Evolutionary conservation across 2,888 invertebrate species (phyloP).

Genomic region (Apamea monoglypha): DNA sequence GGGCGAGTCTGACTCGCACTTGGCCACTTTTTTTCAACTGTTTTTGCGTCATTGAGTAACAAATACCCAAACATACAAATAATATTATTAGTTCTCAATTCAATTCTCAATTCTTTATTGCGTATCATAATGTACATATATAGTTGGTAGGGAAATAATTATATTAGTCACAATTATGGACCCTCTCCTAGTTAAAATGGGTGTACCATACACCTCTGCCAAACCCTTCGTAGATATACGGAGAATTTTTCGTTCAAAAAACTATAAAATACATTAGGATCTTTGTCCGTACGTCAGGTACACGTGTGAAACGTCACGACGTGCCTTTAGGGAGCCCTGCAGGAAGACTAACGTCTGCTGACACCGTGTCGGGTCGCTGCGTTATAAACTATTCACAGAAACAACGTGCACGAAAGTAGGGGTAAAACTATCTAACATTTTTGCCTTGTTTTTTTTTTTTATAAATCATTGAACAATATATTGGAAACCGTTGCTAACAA

Average conservation of each 20-base stretch:
- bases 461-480: too few relatives aligned
- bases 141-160: too few relatives aligned
- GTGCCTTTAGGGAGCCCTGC: conserved; percentile 41
- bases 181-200: neutral
- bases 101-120: too few relatives aligned
- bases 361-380: neutral
- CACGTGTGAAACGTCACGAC: conserved; percentile 30
- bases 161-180: too few relatives aligned
- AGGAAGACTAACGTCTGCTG: conserved; percentile 22
- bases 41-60: too few relatives aligned
- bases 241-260: neutral
- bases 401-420: neutral
- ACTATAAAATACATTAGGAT: neutral
- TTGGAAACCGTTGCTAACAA: neutral
- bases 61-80: too few relatives aligned
- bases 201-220: neutral
- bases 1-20: too few relatives aligned
- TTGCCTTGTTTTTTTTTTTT: neutral
- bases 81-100: too few relatives aligned
- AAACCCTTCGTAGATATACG: neutral
- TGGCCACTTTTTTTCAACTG: too few relatives aligned
- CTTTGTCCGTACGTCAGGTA: neutral
- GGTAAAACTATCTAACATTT: neutral
- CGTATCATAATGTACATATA: too few relatives aligned
- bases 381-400: conserved; percentile 40